Evolutionary conservation across 1,140 invertebrate genomes (phyloP).

Genomic region (Drosophila nikananu): DNA sequence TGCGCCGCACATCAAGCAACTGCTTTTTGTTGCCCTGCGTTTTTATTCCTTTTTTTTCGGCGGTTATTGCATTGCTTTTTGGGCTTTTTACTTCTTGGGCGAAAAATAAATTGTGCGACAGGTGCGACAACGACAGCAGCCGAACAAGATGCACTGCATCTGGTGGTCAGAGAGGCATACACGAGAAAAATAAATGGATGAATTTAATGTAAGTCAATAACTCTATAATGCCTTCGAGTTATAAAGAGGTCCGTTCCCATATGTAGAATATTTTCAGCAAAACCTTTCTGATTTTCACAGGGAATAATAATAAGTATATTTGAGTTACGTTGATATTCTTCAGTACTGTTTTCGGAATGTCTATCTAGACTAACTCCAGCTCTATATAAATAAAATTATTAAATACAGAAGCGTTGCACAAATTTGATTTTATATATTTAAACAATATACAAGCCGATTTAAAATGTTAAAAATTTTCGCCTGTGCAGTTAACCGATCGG

Average conservation of each 20-base stretch:
- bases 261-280: not conserved
- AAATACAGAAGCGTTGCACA: too few species aligned
- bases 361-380: too few species aligned
- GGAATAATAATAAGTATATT: not conserved
- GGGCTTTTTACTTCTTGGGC: conserved; percentile 72
- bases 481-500: conserved; percentile 4
- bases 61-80: conserved; percentile 64
- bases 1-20: conserved; percentile 80
- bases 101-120: conserved; percentile 83
- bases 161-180: conserved; percentile 8
- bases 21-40: conserved; percentile 58
- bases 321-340: not conserved
- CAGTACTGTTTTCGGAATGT: too few species aligned
- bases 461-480: not conserved
- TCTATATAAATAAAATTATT: not conserved
- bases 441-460: not conserved
- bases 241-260: too few species aligned
- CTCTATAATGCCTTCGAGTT: not conserved
- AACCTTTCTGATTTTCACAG: not conserved
- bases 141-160: conserved; percentile 27
- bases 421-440: not conserved
- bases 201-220: not conserved
- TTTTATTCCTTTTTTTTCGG: conserved; percentile 44
- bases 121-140: conserved; percentile 74
- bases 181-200: not conserved